Evolutionary conservation across 1,140 invertebrate species (phyloP), one percentile per base, ranked within the genome.

Genomic region (Papilio polytes): DNA sequence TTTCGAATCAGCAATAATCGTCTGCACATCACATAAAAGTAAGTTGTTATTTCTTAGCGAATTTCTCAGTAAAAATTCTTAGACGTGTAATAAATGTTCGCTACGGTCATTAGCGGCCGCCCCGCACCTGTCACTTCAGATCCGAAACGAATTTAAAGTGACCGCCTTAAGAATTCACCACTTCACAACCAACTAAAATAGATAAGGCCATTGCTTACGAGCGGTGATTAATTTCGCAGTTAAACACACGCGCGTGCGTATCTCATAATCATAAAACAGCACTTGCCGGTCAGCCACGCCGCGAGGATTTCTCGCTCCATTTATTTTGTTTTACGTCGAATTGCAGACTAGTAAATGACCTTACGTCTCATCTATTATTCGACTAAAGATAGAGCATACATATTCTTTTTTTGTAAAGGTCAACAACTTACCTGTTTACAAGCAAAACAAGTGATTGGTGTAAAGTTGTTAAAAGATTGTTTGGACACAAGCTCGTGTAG

Each of bases 201-300:
- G 74, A 77, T 78, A 81, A 81, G 78, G 66, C 80, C 74, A 72
- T 63, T 82, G 81, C 77, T 85, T 82, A 81, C 59, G 78, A 78
- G 73, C 53, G 74, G 78, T 83, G 83, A 86, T 86, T 85, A 86
- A 88, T 85, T 84, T 83, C 63, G 53, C 78, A 56, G 80, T 83
- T 83, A 80, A 85, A 86, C 81, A 86, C 81, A 78, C 53, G 76
- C 83, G 83, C 84, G 80, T 81, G 82, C 84, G 82, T 83, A 86
- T 88, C 83, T 85, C 85, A 83, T 85, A 84, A 85, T 87, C 85
- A 84, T 89, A 87, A 86, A 89, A 87, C 84, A 82, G 81, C 81
- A 82, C 81, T 86, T 86, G 82, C 77, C 78, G 51, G 51, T 63
- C 84, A 73, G 70, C 79, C 44, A 66, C 63, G 63, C 63, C 63